phyloP scores from a whole-genome alignment of 2,113 vertebrate genomes.

The Acinonyx jubatus region DNA sequence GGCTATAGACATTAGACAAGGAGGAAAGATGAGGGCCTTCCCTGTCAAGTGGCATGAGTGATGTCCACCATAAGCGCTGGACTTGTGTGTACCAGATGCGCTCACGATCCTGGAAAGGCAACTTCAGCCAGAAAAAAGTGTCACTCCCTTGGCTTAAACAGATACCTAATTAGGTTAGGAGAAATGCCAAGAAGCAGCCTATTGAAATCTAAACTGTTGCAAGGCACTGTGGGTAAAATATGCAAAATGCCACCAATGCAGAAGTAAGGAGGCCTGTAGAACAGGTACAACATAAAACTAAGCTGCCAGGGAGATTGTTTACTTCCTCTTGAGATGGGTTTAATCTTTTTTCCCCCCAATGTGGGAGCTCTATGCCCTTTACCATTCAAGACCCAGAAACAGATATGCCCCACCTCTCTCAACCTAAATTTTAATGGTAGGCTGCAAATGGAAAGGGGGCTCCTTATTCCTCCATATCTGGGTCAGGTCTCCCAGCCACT shows the following conservation, averaged over 20 bases:
- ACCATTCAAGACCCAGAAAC: neutral
- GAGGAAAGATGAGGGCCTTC: neutral
- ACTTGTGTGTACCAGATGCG: neutral
- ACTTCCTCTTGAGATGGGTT: neutral
- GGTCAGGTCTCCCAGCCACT: neutral
- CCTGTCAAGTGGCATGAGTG: neutral
- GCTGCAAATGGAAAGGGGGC: neutral
- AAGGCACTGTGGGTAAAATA: conserved; percentile 61
- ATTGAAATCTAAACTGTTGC: conserved; percentile 50
- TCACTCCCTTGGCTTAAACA: conserved; percentile 44
- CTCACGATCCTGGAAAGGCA: neutral
- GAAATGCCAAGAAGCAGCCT: conserved; percentile 44
- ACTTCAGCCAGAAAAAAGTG: neutral
- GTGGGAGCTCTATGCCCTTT: neutral
- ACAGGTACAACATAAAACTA: conserved; percentile 57
- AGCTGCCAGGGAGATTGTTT: conserved; percentile 15
- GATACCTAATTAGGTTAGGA: conserved; percentile 58
- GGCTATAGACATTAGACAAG: neutral
- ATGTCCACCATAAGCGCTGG: neutral
- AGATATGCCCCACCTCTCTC: neutral
- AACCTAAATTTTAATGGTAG: neutral
- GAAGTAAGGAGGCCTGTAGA: conserved; percentile 21
- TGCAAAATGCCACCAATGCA: conserved; percentile 57
- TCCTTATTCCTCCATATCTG: neutral
- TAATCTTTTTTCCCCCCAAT: neutral